Conservation (phyloP, 1,140 invertebrate species). For the Theocolax elegans region DNA sequence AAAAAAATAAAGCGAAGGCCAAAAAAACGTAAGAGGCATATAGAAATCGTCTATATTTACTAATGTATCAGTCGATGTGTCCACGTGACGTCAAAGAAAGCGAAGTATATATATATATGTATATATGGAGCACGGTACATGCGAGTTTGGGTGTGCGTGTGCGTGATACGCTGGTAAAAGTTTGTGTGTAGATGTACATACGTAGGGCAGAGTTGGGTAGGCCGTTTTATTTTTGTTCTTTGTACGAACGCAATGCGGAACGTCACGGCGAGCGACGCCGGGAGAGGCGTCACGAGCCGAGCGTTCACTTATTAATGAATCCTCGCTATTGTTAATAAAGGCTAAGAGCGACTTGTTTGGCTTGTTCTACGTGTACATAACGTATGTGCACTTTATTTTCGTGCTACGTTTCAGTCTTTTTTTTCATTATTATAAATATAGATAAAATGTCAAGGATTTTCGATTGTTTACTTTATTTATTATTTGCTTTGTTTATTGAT, state of each 20-base stretch:
- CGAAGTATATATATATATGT: too few relatives aligned
- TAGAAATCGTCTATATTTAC: conserved; percentile 26
- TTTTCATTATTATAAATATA: too few relatives aligned
- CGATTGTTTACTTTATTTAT: too few relatives aligned
- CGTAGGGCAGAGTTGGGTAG: neutral
- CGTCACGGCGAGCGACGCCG: conserved; percentile 8
- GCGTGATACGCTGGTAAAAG: too few relatives aligned
- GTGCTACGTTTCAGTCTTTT: too few relatives aligned
- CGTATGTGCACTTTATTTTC: too few relatives aligned
- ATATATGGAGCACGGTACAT: too few relatives aligned
- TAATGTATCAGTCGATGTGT: conserved; percentile 19
- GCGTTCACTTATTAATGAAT: conserved; percentile 22
- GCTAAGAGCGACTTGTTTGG: neutral
- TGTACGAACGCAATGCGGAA: conserved; percentile 21
- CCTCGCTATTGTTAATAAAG: neutral
- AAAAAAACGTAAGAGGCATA: neutral
- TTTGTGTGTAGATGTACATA: too few relatives aligned
- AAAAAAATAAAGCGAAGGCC: too few relatives aligned
- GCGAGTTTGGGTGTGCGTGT: neutral
- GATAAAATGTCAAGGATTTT: too few relatives aligned
- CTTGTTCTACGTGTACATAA: too few relatives aligned
- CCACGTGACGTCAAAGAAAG: conserved; percentile 9
- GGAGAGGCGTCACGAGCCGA: conserved; percentile 7
- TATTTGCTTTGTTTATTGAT: too few relatives aligned
- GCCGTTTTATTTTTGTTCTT: conserved; percentile 28